These are phyloP conservation scores for Ochotona princeps DNA, from an alignment of 2,113 vertebrate species.

Conservation along the genomic window DNA sequence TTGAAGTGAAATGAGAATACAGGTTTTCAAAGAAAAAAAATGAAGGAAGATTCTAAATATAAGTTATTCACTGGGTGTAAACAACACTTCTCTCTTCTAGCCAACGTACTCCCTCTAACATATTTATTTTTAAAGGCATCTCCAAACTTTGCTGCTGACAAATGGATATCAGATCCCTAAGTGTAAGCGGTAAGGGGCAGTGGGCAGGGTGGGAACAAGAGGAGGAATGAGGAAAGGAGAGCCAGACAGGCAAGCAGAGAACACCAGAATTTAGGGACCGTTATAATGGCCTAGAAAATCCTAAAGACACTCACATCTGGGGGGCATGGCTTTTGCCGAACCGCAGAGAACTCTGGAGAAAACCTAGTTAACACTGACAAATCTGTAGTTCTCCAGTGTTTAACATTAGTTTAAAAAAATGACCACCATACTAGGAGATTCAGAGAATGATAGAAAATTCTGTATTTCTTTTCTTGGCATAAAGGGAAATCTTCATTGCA, in stretches of 20 bases:
- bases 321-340: neutral
- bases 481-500: neutral
- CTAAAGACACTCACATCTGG: neutral
- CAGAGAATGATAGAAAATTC: constrained; percentile 36
- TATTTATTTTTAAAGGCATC: constrained; percentile 64
- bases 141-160: constrained; percentile 58
- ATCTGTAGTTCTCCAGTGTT: constrained; percentile 13
- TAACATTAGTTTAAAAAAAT: constrained; percentile 22
- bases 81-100: constrained; percentile 72
- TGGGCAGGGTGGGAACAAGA: neutral
- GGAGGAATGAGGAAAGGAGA: neutral
- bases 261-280: neutral
- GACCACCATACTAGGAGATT: neutral
- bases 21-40: constrained; percentile 73
- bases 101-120: constrained; percentile 20
- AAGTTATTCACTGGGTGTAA: constrained; percentile 73
- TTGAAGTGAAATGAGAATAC: constrained; percentile 75
- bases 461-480: neutral
- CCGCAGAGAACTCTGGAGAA: constrained; percentile 5
- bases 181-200: neutral
- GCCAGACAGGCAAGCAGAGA: too few relatives aligned
- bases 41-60: constrained; percentile 73
- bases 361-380: neutral
- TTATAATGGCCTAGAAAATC: constrained; percentile 21
- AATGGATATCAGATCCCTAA: neutral